phyloP scores from a whole-genome alignment of 2,113 vertebrate species.

The Lepus timidus region DNA sequence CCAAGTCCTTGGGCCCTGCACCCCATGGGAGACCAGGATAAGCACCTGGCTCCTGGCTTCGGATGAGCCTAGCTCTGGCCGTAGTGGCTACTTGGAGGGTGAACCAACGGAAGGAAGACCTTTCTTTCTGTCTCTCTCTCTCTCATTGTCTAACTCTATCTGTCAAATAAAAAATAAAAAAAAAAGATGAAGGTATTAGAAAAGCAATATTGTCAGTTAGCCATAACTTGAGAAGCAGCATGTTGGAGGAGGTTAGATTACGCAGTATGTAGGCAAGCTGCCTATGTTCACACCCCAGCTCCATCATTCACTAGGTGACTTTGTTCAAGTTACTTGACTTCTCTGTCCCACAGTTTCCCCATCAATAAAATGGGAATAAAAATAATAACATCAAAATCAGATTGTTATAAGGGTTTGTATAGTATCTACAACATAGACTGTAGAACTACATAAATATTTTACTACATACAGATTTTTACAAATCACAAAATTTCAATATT shows the following conservation, averaged over 20 bases:
- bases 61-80: too few species aligned
- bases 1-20: too few species aligned
- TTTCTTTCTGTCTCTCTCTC: too few species aligned
- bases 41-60: too few species aligned
- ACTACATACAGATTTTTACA: neutral
- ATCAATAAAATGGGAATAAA: neutral
- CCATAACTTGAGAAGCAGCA: neutral
- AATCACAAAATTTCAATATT: neutral
- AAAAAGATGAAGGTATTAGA: neutral
- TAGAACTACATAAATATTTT: neutral
- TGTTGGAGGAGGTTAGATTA: neutral
- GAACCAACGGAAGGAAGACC: too few species aligned
- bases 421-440: neutral
- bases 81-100: too few species aligned
- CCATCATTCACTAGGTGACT: neutral
- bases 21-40: too few species aligned
- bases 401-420: neutral
- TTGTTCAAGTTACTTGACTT: neutral
- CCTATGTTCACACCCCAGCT: neutral
- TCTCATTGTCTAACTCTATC: too few species aligned
- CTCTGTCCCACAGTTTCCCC: neutral
- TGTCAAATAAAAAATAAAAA: too few species aligned
- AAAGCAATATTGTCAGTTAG: constrained; percentile 40
- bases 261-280: neutral
- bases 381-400: neutral